Percentiles rank a stretch among this genome's conserved stretches.
Conservation (phyloP, 2,888 invertebrate species). For the Drosophila gaucha region DNA sequence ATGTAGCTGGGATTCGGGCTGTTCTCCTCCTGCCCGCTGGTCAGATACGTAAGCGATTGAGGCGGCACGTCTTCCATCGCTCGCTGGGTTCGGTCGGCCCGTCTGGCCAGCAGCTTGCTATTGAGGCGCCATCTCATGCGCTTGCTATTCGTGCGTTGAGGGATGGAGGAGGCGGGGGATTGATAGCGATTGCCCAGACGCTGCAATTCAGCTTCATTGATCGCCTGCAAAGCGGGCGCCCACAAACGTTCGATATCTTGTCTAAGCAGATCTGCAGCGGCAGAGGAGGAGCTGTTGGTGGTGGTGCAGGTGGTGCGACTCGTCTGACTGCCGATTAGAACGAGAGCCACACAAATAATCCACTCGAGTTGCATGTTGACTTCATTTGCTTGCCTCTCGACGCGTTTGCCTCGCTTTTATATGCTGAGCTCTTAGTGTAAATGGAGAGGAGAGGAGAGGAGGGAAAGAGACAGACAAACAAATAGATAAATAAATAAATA, state of each 20-base stretch:
- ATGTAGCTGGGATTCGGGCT: slow-evolving; percentile 51
- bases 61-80: not conserved
- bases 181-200: slow-evolving; percentile 16
- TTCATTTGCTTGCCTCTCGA: slow-evolving; percentile 42
- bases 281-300: not conserved
- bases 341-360: slow-evolving; percentile 29
- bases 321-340: slow-evolving; percentile 12
- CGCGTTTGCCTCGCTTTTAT: slow-evolving; percentile 43
- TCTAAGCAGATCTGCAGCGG: slow-evolving; percentile 7
- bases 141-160: slow-evolving; percentile 53
- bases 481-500: slow-evolving; percentile 38
- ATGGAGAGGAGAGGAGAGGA: not conserved
- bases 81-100: not conserved
- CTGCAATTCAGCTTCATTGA: slow-evolving; percentile 52
- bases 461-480: slow-evolving; percentile 14
- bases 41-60: slow-evolving; percentile 10
- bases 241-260: slow-evolving; percentile 29
- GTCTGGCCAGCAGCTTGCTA: slow-evolving; percentile 23
- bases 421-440: slow-evolving; percentile 22
- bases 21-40: not conserved
- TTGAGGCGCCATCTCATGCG: slow-evolving; percentile 52
- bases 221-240: slow-evolving; percentile 40
- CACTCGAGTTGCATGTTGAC: slow-evolving; percentile 46
- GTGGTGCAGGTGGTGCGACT: slow-evolving; percentile 10
- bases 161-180: not conserved